A percentile compares a stretch with the other conserved stretches of the same genome.
These are phyloP conservation scores for Drosophila yakuba DNA, from an alignment of 1,140 invertebrate species.

Conservation along the genomic window DNA sequence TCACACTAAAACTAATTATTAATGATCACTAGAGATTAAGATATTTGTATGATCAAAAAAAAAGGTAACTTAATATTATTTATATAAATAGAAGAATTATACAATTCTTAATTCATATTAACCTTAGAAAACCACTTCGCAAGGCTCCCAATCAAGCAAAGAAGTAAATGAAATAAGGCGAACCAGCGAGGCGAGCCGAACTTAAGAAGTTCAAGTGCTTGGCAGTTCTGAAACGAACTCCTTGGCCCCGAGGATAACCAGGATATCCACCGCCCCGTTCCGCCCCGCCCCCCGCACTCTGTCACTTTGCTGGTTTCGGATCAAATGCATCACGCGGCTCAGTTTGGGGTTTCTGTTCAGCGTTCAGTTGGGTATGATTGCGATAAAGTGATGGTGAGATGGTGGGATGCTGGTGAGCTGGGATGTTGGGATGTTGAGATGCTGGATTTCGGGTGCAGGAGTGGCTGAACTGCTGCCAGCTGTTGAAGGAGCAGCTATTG, in stretches of 20 bases:
- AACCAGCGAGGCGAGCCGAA: constrained; percentile 20
- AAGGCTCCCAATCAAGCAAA: constrained; percentile 15
- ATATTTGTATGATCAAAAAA: too few species aligned
- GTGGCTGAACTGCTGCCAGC: constrained; percentile 53
- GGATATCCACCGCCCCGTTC: neutral
- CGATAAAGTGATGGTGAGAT: too few species aligned
- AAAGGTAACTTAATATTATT: too few species aligned
- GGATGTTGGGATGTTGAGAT: neutral
- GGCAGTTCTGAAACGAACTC: constrained; percentile 22
- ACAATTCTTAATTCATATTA: too few species aligned
- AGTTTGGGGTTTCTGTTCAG: constrained; percentile 41
- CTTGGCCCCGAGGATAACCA: neutral
- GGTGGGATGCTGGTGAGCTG: too few species aligned
- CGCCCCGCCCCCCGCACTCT: constrained; percentile 12
- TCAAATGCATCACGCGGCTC: constrained; percentile 68
- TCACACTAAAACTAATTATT: too few species aligned
- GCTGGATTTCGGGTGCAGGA: neutral
- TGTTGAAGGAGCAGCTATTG: constrained; percentile 41
- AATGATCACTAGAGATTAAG: too few species aligned
- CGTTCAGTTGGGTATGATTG: constrained; percentile 11
- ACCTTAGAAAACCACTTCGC: neutral
- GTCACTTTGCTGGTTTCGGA: constrained; percentile 65
- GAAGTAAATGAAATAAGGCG: constrained; percentile 15
- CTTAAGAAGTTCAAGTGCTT: constrained; percentile 28
- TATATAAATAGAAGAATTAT: too few species aligned